Evolutionary conservation across 2,113 vertebrate genomes (phyloP).

Genomic region (Hiodon alosoides): DNA sequence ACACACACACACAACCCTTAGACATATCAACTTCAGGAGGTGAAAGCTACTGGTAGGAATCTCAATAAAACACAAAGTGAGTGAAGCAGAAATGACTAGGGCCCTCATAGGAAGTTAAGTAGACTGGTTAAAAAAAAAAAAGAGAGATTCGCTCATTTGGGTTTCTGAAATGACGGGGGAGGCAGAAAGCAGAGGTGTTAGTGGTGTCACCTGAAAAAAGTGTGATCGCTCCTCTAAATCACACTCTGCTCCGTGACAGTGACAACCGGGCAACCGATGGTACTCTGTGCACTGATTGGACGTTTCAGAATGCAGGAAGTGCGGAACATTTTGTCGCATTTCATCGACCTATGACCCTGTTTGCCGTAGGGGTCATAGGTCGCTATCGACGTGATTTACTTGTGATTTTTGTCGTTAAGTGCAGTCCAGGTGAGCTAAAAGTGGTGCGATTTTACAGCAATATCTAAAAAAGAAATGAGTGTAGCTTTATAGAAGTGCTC

Average conservation of each 20-base stretch:
- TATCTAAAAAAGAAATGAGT: slow-evolving; percentile 62
- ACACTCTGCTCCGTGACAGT: not conserved
- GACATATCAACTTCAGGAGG: slow-evolving; percentile 76
- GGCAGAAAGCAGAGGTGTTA: not conserved
- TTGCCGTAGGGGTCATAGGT: not conserved
- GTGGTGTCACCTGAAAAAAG: not conserved
- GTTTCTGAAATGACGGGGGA: not conserved
- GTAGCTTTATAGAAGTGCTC: slow-evolving; percentile 65
- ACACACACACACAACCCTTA: slow-evolving; percentile 84
- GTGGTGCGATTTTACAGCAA: slow-evolving; percentile 69
- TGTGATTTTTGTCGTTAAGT: too few species aligned
- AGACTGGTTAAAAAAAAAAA: not conserved
- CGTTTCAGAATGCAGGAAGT: slow-evolving; percentile 2
- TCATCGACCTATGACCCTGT: slow-evolving; percentile 34
- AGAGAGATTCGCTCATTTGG: slow-evolving; percentile 15
- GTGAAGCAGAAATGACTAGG: not conserved
- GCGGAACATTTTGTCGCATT: slow-evolving; percentile 48
- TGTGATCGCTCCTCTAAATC: not conserved
- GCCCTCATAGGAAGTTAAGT: not conserved
- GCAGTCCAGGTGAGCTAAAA: not conserved
- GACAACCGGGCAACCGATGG: slow-evolving; percentile 8
- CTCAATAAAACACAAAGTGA: slow-evolving; percentile 16
- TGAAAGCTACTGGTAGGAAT: slow-evolving; percentile 62
- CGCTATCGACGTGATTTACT: too few species aligned
- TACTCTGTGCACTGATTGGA: not conserved